These are phyloP conservation scores for Tragelaphus strepsiceros DNA, from an alignment of 2,113 vertebrate species.

Conservation along the genomic window DNA sequence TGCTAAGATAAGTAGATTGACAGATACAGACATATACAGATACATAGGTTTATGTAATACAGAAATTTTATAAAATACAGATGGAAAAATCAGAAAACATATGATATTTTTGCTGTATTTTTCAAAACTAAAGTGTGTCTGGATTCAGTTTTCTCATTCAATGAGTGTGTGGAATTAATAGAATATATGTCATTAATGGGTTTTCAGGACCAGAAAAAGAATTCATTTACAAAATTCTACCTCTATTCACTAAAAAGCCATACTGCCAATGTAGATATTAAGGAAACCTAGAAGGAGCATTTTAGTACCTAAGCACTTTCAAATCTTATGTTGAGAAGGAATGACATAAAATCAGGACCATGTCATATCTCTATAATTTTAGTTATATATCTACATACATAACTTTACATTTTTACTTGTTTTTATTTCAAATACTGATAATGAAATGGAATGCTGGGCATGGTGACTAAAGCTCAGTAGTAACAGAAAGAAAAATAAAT, in stretches of 20 bases:
- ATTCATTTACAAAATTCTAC: background rate
- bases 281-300: background rate
- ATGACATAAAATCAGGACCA: background rate
- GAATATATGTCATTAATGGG: background rate
- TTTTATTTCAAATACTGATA: background rate
- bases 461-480: background rate
- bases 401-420: background rate
- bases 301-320: background rate
- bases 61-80: background rate
- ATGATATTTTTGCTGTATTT: background rate
- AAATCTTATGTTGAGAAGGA: background rate
- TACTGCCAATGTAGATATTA: background rate
- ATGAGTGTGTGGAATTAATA: background rate
- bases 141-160: background rate
- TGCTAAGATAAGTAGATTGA: background rate
- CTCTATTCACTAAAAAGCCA: background rate
- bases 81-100: background rate
- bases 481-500: background rate
- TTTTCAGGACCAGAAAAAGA: background rate
- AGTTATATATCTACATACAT: background rate
- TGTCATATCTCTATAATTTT: background rate
- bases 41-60: background rate
- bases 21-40: background rate
- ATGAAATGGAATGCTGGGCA: background rate
- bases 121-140: background rate